Base-by-base conservation (phyloP, 2,888 invertebrate genomes). In the Lasioglossum vierecki region DNA sequence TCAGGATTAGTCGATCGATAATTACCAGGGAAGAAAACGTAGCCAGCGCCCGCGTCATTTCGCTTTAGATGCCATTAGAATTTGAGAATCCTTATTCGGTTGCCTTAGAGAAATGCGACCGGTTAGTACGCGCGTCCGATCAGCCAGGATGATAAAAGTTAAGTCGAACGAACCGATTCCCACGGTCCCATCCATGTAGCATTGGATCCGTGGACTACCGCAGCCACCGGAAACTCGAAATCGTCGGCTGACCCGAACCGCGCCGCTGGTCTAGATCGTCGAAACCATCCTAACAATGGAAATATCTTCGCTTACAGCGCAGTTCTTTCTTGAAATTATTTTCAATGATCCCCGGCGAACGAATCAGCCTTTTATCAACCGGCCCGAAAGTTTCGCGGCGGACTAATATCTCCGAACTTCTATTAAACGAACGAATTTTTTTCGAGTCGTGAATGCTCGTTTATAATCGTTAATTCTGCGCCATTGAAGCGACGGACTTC, bases 131-230 rank as follows among this genome's bases (percentile, higher is more conserved):
- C 84, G 53, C 4, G 71, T 72, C 46, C 46, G 63, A 76, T 72
- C 72, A 72, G 35, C 57, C 66, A 2, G 44, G 18, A 79, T 66
- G 79, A 84, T 83, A 79, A 84, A 76, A 83, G 66, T 83, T 72
- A 30, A 46, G 53, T 72, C 53, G 30, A 76, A 83, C 41, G 74
- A 74, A 53, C 9, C 79, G 26, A 71, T 66, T 39, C n/a, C 9
- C 15, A 5, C 15, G n/a, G 63, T 26, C n/a, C 13, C 35, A n/a
- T 49, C 13, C 60, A 2, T 5, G 60, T 30, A 60, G 26, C 60
- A 26, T 60, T 26, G 60, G 60, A 53, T n/a, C 35, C 35, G 46
- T 15, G 60, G 60, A 75, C 53, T 35, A 26, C 26, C 71, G 15
- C 49, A 72, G 15, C n/a, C 71, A 26, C 35, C 44, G 73, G 46